A percentile compares a stretch with the other conserved stretches of the same genome.
These are phyloP conservation scores for Torymus aiolomorphi DNA, from an alignment of 2,888 invertebrate genomes.

Conservation along the genomic window DNA sequence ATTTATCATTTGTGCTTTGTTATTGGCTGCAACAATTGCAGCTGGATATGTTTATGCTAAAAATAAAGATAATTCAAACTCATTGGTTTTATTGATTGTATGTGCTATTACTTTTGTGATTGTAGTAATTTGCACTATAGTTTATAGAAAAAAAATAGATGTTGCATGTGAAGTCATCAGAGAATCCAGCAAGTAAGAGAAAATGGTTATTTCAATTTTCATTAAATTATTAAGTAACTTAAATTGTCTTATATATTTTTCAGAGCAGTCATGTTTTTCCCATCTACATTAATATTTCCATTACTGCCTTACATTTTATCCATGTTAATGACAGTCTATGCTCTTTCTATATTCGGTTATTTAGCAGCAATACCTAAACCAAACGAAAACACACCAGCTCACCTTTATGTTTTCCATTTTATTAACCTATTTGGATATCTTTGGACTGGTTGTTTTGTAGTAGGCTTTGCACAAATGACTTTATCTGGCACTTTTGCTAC, in stretches of 20 bases:
- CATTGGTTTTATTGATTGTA: neutral
- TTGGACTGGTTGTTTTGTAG: conserved; percentile 93
- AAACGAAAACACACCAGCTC: conserved; percentile 70
- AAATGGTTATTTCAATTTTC: neutral
- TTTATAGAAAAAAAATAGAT: conserved; percentile 88
- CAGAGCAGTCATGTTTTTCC: conserved; percentile 91
- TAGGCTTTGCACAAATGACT: conserved; percentile 93
- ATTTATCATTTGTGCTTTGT: conserved; percentile 82
- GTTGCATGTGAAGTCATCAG: conserved; percentile 95
- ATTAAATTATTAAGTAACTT: neutral
- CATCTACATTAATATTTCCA: conserved; percentile 92
- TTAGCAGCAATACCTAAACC: conserved; percentile 69
- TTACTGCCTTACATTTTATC: conserved; percentile 92
- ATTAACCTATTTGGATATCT: conserved; percentile 89
- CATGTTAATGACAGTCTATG: conserved; percentile 83
- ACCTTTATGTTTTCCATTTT: conserved; percentile 77
- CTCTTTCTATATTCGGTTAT: conserved; percentile 80
- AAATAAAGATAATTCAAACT: neutral
- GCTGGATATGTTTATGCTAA: conserved; percentile 21
- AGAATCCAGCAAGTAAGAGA: conserved; percentile 90
- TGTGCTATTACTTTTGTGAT: conserved; percentile 79
- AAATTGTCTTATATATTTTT: conserved; percentile 67
- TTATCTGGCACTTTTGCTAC: conserved; percentile 91
- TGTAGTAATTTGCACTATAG: conserved; percentile 85
- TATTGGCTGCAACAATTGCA: conserved; percentile 71